phyloP scores from a whole-genome alignment of 2,888 invertebrate species.

The Gastrophysa polygoni region DNA sequence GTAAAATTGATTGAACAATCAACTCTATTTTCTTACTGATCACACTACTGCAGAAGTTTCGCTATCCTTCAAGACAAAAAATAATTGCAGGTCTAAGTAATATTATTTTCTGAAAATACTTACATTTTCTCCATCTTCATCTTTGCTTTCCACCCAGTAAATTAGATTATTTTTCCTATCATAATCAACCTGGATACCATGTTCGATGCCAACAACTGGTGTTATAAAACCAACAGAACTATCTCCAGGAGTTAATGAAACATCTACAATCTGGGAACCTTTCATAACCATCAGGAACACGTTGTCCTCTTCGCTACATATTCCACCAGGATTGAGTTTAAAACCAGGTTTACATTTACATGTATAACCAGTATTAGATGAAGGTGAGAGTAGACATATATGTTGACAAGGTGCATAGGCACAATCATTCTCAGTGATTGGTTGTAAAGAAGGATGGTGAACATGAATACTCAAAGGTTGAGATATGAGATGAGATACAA shows the following conservation, averaged over 20 bases:
- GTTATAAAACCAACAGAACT: constrained; percentile 79
- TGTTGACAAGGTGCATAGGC: constrained; percentile 79
- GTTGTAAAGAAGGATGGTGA: constrained; percentile 93
- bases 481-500: constrained; percentile 91
- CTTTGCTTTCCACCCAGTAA: constrained; percentile 85
- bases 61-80: too few species aligned
- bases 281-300: constrained; percentile 90
- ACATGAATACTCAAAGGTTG: constrained; percentile 96
- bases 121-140: constrained; percentile 73
- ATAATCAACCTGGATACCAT: constrained; percentile 89
- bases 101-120: too few species aligned
- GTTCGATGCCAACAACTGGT: constrained; percentile 86
- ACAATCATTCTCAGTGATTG: constrained; percentile 80
- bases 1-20: too few species aligned
- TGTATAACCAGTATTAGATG: constrained; percentile 70
- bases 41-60: too few species aligned
- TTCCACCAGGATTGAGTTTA: constrained; percentile 68
- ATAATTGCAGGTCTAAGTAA: too few species aligned
- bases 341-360: constrained; percentile 94
- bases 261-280: constrained; percentile 87
- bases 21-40: too few species aligned
- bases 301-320: constrained; percentile 83
- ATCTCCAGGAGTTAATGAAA: constrained; percentile 77
- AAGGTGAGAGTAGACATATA: constrained; percentile 88
- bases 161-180: constrained; percentile 84